These are phyloP conservation scores for Drosophila obscura DNA, from an alignment of 1,140 invertebrate genomes.

Conservation along the genomic window DNA sequence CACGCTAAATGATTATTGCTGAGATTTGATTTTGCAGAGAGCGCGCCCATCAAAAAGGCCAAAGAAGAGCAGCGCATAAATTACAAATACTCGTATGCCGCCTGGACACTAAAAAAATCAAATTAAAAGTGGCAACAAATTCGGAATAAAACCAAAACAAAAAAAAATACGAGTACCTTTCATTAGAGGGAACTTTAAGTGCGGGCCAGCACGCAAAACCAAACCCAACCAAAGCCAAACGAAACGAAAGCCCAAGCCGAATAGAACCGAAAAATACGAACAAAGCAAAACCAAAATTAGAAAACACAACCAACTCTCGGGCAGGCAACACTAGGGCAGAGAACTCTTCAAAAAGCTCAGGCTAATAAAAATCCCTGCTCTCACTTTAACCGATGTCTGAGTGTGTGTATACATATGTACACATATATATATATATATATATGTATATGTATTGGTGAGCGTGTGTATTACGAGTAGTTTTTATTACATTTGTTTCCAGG, in stretches of 20 bases:
- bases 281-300: slow-evolving; percentile 52
- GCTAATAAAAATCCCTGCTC: slow-evolving; percentile 71
- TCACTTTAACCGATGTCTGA: slow-evolving; percentile 37
- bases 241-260: slow-evolving; percentile 1
- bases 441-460: slow-evolving; percentile 18
- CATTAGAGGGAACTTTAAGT: slow-evolving; percentile 69
- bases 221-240: slow-evolving; percentile 19
- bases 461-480: slow-evolving; percentile 75
- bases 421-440: slow-evolving; percentile 1
- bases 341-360: slow-evolving; percentile 32
- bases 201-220: slow-evolving; percentile 69
- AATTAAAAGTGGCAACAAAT: slow-evolving; percentile 73
- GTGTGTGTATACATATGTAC: not conserved
- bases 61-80: slow-evolving; percentile 50
- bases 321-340: not conserved
- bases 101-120: slow-evolving; percentile 65
- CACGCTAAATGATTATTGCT: slow-evolving; percentile 11
- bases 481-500: slow-evolving; percentile 82
- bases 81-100: slow-evolving; percentile 46
- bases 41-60: slow-evolving; percentile 29
- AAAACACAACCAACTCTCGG: slow-evolving; percentile 49
- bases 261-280: not conserved
- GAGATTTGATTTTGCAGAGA: slow-evolving; percentile 19
- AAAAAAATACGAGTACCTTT: slow-evolving; percentile 35
- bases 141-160: slow-evolving; percentile 59